Percentiles rank a stretch among this genome's conserved stretches.
phyloP scores from a whole-genome alignment of 2,113 vertebrate genomes.

The Pseudopodoces humilis region DNA sequence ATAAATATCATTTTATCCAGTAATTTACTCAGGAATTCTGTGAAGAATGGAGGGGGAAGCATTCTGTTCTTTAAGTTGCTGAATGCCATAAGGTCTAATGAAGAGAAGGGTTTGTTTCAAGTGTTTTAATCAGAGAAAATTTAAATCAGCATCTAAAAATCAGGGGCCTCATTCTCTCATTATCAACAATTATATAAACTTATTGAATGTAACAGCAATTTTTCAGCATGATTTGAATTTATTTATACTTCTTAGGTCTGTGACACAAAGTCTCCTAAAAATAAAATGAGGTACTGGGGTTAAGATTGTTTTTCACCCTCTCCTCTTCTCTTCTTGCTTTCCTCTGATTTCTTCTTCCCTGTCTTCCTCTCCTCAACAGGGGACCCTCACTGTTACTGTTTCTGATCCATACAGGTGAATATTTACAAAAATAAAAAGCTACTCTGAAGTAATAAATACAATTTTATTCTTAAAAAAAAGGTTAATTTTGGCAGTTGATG shows the following conservation, averaged over 20 bases:
- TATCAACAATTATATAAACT: neutral
- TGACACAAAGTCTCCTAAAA: neutral
- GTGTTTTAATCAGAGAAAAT: neutral
- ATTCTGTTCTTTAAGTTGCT: neutral
- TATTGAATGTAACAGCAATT: neutral
- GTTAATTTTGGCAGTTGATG: neutral
- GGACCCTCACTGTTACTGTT: neutral
- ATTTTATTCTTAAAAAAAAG: neutral
- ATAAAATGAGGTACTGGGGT: neutral
- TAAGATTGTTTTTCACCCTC: neutral
- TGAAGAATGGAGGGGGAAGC: neutral
- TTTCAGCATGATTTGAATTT: neutral
- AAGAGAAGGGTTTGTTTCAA: neutral
- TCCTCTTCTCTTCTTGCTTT: neutral
- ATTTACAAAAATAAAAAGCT: neutral
- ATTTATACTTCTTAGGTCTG: neutral
- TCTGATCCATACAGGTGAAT: neutral
- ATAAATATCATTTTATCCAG: neutral
- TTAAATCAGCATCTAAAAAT: neutral
- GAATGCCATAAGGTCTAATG: neutral
- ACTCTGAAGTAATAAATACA: neutral
- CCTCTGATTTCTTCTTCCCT: neutral
- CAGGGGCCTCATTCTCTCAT: neutral
- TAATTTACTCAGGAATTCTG: neutral
- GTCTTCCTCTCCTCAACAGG: neutral